Percentiles rank a stretch among this genome's conserved stretches.
Evolutionary conservation across 2,888 invertebrate genomes (phyloP).

Genomic region (Trilocha varians): DNA sequence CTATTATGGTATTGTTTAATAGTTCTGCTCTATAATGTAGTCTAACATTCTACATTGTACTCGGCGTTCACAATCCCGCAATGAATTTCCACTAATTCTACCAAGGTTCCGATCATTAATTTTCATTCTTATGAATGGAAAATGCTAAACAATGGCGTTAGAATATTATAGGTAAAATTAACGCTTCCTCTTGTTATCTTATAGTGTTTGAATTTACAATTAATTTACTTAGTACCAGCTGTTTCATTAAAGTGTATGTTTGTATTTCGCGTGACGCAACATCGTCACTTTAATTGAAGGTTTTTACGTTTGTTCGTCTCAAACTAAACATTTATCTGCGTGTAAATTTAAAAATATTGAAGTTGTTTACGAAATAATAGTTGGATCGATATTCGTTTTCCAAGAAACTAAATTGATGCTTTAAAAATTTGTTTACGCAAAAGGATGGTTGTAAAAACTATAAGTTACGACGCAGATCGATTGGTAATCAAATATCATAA

Average conservation of each 20-base stretch:
- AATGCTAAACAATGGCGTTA: neutral
- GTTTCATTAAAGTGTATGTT: neutral
- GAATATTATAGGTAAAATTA: neutral
- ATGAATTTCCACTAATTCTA: neutral
- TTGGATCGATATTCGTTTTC: neutral
- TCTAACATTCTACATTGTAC: neutral
- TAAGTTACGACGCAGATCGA: too few relatives aligned
- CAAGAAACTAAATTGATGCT: neutral
- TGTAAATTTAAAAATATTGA: neutral
- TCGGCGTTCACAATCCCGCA: neutral
- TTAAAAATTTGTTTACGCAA: neutral
- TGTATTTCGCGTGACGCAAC: neutral
- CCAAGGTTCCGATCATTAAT: neutral
- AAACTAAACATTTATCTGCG: neutral
- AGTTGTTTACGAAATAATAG: neutral
- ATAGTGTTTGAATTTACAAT: neutral
- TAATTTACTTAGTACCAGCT: neutral
- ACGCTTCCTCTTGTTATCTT: too few relatives aligned
- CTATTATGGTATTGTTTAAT: neutral
- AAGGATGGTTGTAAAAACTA: too few relatives aligned
- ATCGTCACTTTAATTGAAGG: neutral
- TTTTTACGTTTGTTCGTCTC: neutral
- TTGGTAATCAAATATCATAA: too few relatives aligned
- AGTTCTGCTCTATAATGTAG: neutral
- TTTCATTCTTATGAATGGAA: neutral